Base-by-base conservation (phyloP, 2,113 vertebrate species). In the Heloderma charlesbogerti region DNA sequence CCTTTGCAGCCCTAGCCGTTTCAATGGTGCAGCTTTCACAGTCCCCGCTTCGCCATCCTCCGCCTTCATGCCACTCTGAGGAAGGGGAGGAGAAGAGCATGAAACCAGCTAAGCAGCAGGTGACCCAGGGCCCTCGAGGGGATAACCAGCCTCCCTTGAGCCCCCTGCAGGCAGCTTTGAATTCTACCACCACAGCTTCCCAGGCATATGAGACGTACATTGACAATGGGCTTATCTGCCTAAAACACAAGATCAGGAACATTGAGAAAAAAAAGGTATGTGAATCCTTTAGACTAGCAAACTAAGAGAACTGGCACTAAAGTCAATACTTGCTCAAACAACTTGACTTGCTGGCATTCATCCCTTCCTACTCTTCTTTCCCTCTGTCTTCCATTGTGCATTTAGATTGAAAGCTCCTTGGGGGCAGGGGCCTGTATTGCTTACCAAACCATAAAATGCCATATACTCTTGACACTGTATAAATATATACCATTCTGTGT, bases 241-340 rank as follows among this genome's bases (percentile, higher is more conserved):
- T 99, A 91, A 99, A 98, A 94, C 98, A 99, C 97, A 99, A 99
- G 96, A 98, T 99, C 60, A 98, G 99, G 92, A 99, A 99, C 96
- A 97, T 99, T 89, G 99, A 99, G 97, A 99, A 99, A 94, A 99
- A 99, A 94, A 99, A 99, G 99, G 99, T 99, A 97, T 85, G 87
- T 67, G 20, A 29, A 1, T 72, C 40, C 48, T 16, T 37, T 34
- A 3, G 0, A 18, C 3, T 18, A 34, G 34, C 31, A 37, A 22
- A 67, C 3, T 34, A 6, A 60, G 54, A 89, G 43, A 88, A 60
- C 13, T 60, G 37, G 15, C 15, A 51, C 48, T 43, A 29, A 25
- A 77, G 37, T 8, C 2, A 83, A 25, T 27, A 80, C 37, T 18
- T n/a, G 27, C 3, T 31, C 6, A 45, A n/a, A 15, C 37, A 12